Conservation (phyloP, 2,113 vertebrate genomes). For the Oncorhynchus masou region DNA sequence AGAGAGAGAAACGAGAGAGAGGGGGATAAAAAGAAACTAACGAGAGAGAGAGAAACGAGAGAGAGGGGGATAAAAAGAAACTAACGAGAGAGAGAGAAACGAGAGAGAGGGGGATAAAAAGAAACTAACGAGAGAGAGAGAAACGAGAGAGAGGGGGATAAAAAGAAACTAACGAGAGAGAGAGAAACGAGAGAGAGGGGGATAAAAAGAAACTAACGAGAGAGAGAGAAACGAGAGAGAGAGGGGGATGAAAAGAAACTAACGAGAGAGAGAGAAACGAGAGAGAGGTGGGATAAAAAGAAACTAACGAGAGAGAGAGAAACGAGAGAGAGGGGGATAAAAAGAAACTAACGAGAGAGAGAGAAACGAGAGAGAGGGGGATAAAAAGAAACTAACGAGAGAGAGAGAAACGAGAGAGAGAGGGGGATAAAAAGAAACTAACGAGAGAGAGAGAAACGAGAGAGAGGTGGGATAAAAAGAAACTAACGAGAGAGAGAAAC, state of each 20-base stretch:
- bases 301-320: not conserved
- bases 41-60: not conserved
- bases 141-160: not conserved
- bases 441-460: not conserved
- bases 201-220: not conserved
- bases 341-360: not conserved
- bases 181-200: not conserved
- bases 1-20: not conserved
- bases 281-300: not conserved
- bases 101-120: not conserved
- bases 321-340: not conserved
- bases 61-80: no score
- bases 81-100: not conserved
- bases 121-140: not conserved
- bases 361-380: no score
- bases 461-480: no score
- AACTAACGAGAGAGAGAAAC: not conserved
- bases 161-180: not conserved
- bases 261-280: not conserved
- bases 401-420: not conserved
- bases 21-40: not conserved
- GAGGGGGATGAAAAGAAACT: no score
- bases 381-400: not conserved
- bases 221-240: no score
- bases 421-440: not conserved